phyloP scores from a whole-genome alignment of 2,113 vertebrate species.

The Cepphus grylle region DNA sequence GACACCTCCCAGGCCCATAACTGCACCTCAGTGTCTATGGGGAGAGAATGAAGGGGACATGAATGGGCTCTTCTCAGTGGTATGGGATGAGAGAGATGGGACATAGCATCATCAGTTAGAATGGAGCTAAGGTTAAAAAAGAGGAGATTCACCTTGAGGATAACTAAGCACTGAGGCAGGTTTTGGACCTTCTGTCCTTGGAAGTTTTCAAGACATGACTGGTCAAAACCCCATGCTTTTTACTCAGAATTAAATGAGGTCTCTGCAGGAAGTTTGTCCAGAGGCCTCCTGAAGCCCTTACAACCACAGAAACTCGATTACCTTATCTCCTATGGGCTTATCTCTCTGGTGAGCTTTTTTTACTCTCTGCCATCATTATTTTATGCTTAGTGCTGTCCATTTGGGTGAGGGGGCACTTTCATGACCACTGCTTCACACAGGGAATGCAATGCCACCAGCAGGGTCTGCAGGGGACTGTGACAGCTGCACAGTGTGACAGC shows the following conservation, averaged over 20 bases:
- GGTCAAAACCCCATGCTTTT: rapidly evolving
- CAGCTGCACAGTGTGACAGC: not conserved
- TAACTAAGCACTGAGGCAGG: not conserved
- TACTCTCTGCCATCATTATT: not conserved
- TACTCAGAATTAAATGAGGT: not conserved
- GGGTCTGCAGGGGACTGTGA: not conserved
- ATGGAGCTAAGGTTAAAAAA: not conserved
- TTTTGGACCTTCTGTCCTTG: not conserved
- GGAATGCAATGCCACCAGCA: not conserved
- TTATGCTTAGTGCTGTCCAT: not conserved
- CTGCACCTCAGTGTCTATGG: not conserved
- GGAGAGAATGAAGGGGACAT: not conserved
- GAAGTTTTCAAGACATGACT: not conserved
- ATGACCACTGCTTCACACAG: rapidly evolving
- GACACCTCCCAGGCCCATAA: not conserved
- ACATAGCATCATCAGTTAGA: not conserved
- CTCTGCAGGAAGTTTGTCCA: not conserved
- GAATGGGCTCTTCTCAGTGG: not conserved
- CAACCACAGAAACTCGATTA: not conserved
- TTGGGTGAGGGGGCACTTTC: not conserved
- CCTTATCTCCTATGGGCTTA: not conserved
- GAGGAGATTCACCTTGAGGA: not conserved
- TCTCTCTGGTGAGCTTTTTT: not conserved
- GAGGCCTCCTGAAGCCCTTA: not conserved
- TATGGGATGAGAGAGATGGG: not conserved